A percentile compares a stretch with the other conserved stretches of the same genome.
phyloP scores from a whole-genome alignment of 64 coral and sea anemone species.

The Stichodactyla mertensii region DNA sequence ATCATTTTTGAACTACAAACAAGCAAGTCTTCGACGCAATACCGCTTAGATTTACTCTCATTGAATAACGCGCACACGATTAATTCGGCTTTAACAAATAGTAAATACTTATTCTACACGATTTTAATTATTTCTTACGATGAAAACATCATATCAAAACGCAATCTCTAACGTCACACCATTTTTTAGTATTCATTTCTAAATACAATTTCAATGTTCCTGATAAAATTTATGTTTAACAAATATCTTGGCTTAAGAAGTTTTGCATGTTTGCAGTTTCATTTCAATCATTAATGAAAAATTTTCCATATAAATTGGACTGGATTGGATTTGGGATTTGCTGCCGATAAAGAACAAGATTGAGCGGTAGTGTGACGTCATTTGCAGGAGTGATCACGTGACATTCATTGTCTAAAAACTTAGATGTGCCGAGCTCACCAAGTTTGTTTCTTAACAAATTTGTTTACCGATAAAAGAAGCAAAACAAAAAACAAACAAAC shows the following conservation, averaged over 20 bases:
- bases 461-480: background rate
- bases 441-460: background rate
- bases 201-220: background rate
- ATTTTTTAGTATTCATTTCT: background rate
- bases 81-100: background rate
- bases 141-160: background rate
- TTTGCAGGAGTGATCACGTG: background rate
- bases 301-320: background rate
- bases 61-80: background rate
- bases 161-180: background rate
- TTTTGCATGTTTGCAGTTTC: background rate
- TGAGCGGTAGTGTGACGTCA: background rate
- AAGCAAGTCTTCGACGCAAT: background rate
- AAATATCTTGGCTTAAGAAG: background rate
- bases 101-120: background rate
- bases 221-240: conserved; percentile 4
- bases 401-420: background rate
- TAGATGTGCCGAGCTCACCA: background rate
- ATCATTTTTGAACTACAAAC: background rate
- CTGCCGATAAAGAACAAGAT: background rate
- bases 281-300: background rate
- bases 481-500: background rate
- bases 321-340: background rate
- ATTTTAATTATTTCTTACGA: background rate
- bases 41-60: background rate